Base-by-base conservation (phyloP, 1,140 invertebrate genomes). In the Eriosoma lanigerum region DNA sequence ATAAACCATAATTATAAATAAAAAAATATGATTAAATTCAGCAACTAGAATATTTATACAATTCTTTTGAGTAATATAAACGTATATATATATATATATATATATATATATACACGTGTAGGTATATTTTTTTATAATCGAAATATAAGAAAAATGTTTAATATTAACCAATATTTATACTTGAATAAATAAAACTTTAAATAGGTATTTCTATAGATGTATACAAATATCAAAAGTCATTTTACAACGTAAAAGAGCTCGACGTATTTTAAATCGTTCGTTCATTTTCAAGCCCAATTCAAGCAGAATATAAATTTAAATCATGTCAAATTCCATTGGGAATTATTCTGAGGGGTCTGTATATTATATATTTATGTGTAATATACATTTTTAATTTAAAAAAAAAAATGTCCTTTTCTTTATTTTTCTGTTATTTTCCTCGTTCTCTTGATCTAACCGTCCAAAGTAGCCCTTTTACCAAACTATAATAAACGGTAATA, bases 1-100 rank as follows among this genome's bases (percentile, higher is more conserved):
- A 88, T 80, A 87, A 89, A 68, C 10, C 66, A 68, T 19, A 70
- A 38, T 58, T 21, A 48, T 38, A 38, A n/a, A n/a, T n/a, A n/a
- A n/a, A n/a, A n/a, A n/a, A n/a, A n/a, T n/a, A n/a, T n/a, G n/a
- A n/a, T n/a, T n/a, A n/a, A n/a, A n/a, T n/a, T n/a, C n/a, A n/a
- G n/a, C n/a, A n/a, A n/a, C n/a, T n/a, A n/a, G n/a, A n/a, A n/a
- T n/a, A n/a, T n/a, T n/a, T n/a, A n/a, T n/a, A n/a, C n/a, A n/a
- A n/a, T n/a, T n/a, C n/a, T n/a, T n/a, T n/a, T n/a, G n/a, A n/a
- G n/a, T n/a, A n/a, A n/a, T n/a, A n/a, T n/a, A n/a, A n/a, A n/a
- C n/a, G n/a, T n/a, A n/a, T n/a, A n/a, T n/a, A n/a, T n/a, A n/a
- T n/a, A n/a, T n/a, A n/a, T n/a, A n/a, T n/a, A n/a, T n/a, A n/a